Conservation (phyloP, 2,113 vertebrate genomes). For the Catharus minimus region DNA sequence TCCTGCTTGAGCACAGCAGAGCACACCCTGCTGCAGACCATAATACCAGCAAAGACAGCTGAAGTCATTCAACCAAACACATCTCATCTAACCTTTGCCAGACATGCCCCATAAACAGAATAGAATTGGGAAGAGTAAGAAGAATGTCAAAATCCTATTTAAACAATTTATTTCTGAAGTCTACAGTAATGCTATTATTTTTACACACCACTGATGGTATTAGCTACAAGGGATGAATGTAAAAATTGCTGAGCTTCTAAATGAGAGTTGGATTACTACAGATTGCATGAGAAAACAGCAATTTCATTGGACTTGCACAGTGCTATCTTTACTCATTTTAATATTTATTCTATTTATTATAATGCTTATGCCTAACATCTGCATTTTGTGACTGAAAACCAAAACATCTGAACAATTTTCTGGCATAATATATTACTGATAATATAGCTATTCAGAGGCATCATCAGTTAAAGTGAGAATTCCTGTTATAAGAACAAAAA, state of each 20-base stretch:
- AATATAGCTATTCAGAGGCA: neutral
- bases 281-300: neutral
- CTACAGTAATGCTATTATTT: constrained; percentile 13
- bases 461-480: neutral
- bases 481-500: neutral
- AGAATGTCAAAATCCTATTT: constrained; percentile 22
- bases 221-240: constrained; percentile 15
- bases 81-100: constrained; percentile 18
- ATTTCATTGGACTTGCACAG: neutral
- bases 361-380: neutral
- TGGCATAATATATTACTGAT: neutral
- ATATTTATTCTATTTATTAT: constrained; percentile 10
- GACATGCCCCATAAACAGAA: neutral
- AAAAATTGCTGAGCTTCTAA: constrained; percentile 9
- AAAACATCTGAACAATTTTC: constrained; percentile 18
- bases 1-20: neutral
- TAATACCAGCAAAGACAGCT: neutral
- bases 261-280: neutral
- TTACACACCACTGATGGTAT: neutral
- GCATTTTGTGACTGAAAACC: neutral
- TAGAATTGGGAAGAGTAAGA: neutral
- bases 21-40: neutral
- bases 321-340: neutral
- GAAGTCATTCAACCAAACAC: constrained; percentile 6
- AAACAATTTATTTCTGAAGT: constrained; percentile 43